Evolutionary conservation across 2,888 invertebrate genomes (phyloP).

Genomic region (Heteromyza rotundicornis): DNA sequence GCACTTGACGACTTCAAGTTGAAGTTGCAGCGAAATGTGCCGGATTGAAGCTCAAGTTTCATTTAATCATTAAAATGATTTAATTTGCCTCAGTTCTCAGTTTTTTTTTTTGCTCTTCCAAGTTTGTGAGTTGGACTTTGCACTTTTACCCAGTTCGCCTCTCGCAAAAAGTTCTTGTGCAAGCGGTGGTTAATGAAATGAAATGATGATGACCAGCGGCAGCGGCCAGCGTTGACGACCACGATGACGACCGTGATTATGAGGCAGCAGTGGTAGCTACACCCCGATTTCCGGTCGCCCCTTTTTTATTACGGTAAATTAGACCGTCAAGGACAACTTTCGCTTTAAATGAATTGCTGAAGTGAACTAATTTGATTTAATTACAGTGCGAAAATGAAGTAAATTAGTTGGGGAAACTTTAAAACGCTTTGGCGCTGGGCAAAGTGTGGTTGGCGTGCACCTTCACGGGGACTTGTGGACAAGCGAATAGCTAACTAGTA

Average conservation of each 20-base stretch:
- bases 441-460: too few species aligned
- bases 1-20: conserved; percentile 16
- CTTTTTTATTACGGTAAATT: conserved; percentile 14
- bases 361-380: conserved; percentile 25
- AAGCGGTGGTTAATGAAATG: conserved; percentile 17
- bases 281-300: neutral
- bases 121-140: neutral
- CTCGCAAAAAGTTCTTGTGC: conserved; percentile 4
- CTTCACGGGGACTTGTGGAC: too few species aligned
- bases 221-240: neutral
- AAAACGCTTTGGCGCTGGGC: too few species aligned
- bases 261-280: too few species aligned
- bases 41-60: neutral
- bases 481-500: too few species aligned
- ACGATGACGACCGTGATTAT: neutral
- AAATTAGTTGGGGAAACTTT: neutral
- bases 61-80: conserved; percentile 19
- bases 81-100: conserved; percentile 4
- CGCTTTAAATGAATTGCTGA: conserved; percentile 15
- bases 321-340: conserved; percentile 18
- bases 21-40: conserved; percentile 16
- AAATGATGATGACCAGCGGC: conserved; percentile 18
- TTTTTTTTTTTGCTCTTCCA: neutral
- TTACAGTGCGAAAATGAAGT: conserved; percentile 6
- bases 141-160: neutral